Evolutionary conservation across 2,113 vertebrate genomes (phyloP).

Genomic region (Atherinomorus stipes): DNA sequence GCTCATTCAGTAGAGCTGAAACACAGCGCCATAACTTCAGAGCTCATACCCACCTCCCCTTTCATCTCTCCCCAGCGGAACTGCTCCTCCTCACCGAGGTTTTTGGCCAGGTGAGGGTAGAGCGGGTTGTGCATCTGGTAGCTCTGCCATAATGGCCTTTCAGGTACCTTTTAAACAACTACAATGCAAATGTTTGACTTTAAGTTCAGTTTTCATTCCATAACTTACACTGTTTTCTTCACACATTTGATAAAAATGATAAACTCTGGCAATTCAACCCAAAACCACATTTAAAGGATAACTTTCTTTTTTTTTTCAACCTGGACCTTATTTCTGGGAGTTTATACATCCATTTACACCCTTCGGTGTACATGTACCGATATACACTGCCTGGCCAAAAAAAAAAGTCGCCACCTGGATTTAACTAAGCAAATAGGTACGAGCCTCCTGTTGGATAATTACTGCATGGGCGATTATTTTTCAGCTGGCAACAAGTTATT

Average conservation of each 20-base stretch:
- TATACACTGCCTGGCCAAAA: no score
- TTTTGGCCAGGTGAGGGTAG: conserved; percentile 46
- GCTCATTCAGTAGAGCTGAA: conserved; percentile 57
- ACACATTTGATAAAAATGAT: neutral
- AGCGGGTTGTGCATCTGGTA: conserved; percentile 60
- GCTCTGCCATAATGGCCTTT: conserved; percentile 58
- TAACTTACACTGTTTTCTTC: conserved; percentile 32
- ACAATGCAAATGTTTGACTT: conserved; percentile 49
- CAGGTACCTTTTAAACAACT: conserved; percentile 53
- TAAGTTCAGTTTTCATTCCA: conserved; percentile 52
- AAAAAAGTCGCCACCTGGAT: no score
- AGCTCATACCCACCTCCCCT: conserved; percentile 47
- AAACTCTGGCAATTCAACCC: no score
- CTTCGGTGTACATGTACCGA: no score
- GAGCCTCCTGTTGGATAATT: no score
- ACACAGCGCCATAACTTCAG: conserved; percentile 68
- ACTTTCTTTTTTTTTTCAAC: no score
- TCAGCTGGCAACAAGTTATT: no score
- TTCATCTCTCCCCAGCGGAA: conserved; percentile 48
- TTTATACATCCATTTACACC: no score
- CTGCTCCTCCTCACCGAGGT: conserved; percentile 32
- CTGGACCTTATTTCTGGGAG: no score
- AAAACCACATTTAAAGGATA: no score
- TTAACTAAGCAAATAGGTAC: no score
- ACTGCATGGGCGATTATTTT: no score